Evolutionary conservation across 64 coral and sea anemone species (phyloP).

Genomic region (Acropora yongei): DNA sequence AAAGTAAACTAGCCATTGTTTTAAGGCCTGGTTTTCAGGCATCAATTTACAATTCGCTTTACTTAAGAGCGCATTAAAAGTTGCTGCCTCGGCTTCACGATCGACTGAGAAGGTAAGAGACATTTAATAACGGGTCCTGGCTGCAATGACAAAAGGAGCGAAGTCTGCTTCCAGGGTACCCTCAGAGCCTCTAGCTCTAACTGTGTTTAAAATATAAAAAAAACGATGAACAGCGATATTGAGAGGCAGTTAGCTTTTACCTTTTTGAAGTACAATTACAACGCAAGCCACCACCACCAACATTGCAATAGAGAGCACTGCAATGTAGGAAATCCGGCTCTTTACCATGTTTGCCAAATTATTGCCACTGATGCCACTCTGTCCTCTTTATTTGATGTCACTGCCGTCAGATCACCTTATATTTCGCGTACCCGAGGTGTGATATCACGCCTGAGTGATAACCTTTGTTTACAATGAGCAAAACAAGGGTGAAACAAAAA

Average conservation of each 20-base stretch:
- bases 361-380: not conserved
- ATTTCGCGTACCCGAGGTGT: not conserved
- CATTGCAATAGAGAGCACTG: slow-evolving; percentile 9
- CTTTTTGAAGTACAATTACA: not conserved
- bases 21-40: too few species aligned
- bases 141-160: too few species aligned
- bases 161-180: too few species aligned
- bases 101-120: too few species aligned
- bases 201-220: not conserved
- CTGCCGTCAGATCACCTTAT: not conserved
- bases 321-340: not conserved
- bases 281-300: not conserved
- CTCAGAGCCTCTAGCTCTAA: too few species aligned
- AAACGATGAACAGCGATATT: not conserved
- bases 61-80: too few species aligned
- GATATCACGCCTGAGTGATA: slow-evolving; percentile 24
- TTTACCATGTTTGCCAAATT: not conserved
- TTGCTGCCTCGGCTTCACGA: too few species aligned
- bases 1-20: too few species aligned
- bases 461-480: not conserved
- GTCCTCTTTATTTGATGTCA: not conserved
- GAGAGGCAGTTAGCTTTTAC: not conserved
- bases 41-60: too few species aligned
- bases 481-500: not conserved
- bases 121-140: too few species aligned